Evolutionary conservation across 2,888 invertebrate species (phyloP), one percentile per base, ranked within the genome.

Genomic region (Digitonthophagus gazella): DNA sequence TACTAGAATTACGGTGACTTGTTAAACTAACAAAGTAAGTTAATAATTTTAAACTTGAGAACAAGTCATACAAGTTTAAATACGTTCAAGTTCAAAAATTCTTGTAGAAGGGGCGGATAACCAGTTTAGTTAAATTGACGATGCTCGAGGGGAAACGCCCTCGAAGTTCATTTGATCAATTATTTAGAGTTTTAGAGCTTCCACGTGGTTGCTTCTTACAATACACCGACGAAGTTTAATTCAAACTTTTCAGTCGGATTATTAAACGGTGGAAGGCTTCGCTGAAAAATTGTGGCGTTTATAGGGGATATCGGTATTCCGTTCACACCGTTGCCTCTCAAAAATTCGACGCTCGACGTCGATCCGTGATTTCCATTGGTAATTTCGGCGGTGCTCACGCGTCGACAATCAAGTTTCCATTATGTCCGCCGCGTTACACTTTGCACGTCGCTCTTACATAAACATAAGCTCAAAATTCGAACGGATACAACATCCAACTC

Each of bases 351-450:
- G 11, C 28, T 11, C 28, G 28, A 44, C 28, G 28, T 44, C 28
- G 28, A 6, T 3, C 6, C 28, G 8, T 44, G 28, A 44, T 44
- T 44, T 44, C 28, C 28, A 44, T 44, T 44, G 28, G 28, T 44
- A 44, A 44, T 44, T 44, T 44, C 6, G 6, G n/a, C n/a, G n/a
- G 28, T 2, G 28, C 28, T 6, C 68, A 57, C 68, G 58, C 55
- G 65, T 65, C 69, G 69, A 73, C 73, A 73, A 73, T 72, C 72
- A 72, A 72, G 69, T 71, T 72, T 70, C 72, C 71, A 72, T 73
- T 73, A 73, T 69, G 70, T 72, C 70, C 69, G 69, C 73, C 72
- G 72, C 69, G 70, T 72, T 71, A 70, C 70, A 69, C 71, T 22
- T 20, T 61, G 66, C 70, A 69, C 71, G 57, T 20, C 57, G 66